Percentiles rank a stretch among this genome's conserved stretches.
phyloP scores from a whole-genome alignment of 2,888 invertebrate species.

The Colostygia pectinataria region DNA sequence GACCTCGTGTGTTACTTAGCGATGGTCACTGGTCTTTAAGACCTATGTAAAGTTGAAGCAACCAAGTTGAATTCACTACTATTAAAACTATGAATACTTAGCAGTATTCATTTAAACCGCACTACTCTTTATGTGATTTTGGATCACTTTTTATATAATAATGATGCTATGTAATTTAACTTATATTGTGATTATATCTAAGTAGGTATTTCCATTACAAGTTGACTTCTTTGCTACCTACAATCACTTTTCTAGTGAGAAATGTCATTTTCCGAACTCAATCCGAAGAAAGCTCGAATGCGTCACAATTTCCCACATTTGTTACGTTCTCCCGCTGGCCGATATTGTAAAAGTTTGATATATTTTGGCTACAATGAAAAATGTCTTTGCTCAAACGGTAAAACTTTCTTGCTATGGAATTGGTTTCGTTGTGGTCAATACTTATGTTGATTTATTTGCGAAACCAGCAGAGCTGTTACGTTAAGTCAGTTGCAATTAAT shows the following conservation, averaged over 20 bases:
- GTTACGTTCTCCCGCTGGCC: constrained; percentile 15
- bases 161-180: no score
- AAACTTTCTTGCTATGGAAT: constrained; percentile 14
- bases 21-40: no score
- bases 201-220: no score
- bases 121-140: no score
- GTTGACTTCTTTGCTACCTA: background rate
- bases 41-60: no score
- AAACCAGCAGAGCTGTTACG: background rate
- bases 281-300: constrained; percentile 18
- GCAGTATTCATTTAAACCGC: no score
- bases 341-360: constrained; percentile 50
- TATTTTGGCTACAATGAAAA: constrained; percentile 39
- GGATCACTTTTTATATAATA: no score
- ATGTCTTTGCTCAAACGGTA: constrained; percentile 12
- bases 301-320: constrained; percentile 21
- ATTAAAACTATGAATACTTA: no score
- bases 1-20: no score
- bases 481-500: no score
- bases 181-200: no score
- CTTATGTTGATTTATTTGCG: background rate
- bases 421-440: constrained; percentile 1
- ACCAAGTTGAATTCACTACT: no score
- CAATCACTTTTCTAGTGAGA: constrained; percentile 11
- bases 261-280: constrained; percentile 22